Evolutionary conservation across 2,888 invertebrate genomes (phyloP).

Genomic region (Neria commutata): DNA sequence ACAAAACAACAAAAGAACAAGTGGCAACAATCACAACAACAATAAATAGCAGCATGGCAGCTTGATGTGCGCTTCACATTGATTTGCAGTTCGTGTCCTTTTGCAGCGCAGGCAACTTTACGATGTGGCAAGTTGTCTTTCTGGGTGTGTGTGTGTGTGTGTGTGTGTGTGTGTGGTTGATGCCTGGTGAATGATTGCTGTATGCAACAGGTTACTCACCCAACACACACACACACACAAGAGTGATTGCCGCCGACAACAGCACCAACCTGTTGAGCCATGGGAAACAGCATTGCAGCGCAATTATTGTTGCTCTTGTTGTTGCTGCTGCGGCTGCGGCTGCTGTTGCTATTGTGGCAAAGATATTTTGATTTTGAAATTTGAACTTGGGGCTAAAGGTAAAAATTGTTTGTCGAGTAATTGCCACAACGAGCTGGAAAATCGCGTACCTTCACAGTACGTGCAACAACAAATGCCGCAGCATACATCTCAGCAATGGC

Average conservation of each 20-base stretch:
- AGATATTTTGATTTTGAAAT: slow-evolving; percentile 58
- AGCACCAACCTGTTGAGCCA: slow-evolving; percentile 13
- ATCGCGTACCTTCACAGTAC: background rate
- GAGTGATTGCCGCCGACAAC: slow-evolving; percentile 8
- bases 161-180: slow-evolving; percentile 46
- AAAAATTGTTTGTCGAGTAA: slow-evolving; percentile 61
- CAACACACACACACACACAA: slow-evolving; percentile 37
- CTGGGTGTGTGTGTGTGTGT: background rate
- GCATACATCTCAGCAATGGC: too few relatives aligned
- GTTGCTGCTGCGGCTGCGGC: slow-evolving; percentile 9
- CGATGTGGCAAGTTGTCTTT: background rate
- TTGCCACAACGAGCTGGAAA: slow-evolving; percentile 43
- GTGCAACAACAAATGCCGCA: too few relatives aligned
- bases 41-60: slow-evolving; percentile 27
- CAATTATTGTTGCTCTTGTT: background rate
- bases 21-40: slow-evolving; percentile 7
- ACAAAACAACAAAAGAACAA: slow-evolving; percentile 1
- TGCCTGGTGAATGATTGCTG: background rate
- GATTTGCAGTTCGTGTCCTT: slow-evolving; percentile 60
- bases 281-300: background rate
- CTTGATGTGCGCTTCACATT: slow-evolving; percentile 53
- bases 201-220: slow-evolving; percentile 52
- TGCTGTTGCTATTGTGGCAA: slow-evolving; percentile 33
- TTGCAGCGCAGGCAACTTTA: slow-evolving; percentile 37
- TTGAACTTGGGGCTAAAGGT: slow-evolving; percentile 62